phyloP scores from a whole-genome alignment of 1,140 invertebrate species.

The Lamellibrachia luymesi region DNA sequence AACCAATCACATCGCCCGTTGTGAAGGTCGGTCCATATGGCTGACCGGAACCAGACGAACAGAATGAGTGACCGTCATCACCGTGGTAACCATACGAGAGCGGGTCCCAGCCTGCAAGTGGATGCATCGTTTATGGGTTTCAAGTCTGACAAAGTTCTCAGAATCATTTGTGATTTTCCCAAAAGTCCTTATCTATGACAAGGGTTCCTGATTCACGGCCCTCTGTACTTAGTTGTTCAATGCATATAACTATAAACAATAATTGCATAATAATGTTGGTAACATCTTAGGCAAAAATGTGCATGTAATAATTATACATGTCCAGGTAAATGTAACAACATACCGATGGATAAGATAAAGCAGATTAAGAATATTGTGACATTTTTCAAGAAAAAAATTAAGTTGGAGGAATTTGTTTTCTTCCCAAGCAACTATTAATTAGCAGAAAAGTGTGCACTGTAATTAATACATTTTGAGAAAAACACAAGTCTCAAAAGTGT shows the following conservation, averaged over 20 bases:
- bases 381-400: not conserved
- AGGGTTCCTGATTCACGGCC: no score
- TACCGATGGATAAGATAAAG: no score
- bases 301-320: no score
- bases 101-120: conserved; percentile 89
- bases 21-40: conserved; percentile 98
- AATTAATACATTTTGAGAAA: not conserved
- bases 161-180: no score
- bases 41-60: conserved; percentile 92
- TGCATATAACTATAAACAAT: not conserved
- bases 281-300: not conserved
- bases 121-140: no score
- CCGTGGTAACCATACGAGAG: conserved; percentile 99
- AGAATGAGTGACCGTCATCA: conserved; percentile 98
- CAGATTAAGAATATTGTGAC: not conserved
- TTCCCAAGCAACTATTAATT: not conserved
- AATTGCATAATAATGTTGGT: not conserved
- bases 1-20: conserved; percentile 93
- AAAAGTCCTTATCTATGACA: no score
- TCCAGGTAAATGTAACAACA: no score
- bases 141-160: no score
- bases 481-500: no score
- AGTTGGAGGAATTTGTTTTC: not conserved
- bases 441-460: not conserved
- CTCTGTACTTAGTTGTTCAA: not conserved